A percentile compares a stretch with the other conserved stretches of the same genome.
These are phyloP conservation scores for Megaceryle alcyon DNA, from an alignment of 2,797 vertebrate genomes.

Conservation along the genomic window DNA sequence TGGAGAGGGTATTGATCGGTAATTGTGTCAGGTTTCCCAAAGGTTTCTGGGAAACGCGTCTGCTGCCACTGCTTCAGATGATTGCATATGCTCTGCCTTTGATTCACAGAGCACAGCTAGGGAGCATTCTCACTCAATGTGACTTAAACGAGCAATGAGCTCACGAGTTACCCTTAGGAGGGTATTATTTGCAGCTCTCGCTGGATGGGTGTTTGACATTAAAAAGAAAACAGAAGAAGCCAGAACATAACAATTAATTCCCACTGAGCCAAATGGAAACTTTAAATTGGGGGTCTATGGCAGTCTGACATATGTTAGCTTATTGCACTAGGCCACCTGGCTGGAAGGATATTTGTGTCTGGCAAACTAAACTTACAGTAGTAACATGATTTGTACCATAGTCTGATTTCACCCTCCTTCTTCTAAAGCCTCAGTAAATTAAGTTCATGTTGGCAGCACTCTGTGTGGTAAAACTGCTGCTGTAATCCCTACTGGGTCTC, in stretches of 20 bases:
- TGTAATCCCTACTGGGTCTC: constrained; percentile 24
- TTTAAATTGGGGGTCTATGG: constrained; percentile 33
- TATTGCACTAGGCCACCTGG: constrained; percentile 30
- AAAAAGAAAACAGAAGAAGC: constrained; percentile 53
- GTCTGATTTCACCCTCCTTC: constrained; percentile 8
- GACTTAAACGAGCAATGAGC: constrained; percentile 65
- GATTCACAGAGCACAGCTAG: constrained; percentile 60
- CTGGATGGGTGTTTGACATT: constrained; percentile 47
- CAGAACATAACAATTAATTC: constrained; percentile 64
- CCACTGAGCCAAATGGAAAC: constrained; percentile 56
- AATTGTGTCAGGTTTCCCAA: constrained; percentile 67
- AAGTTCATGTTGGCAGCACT: constrained; percentile 18
- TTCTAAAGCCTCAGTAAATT: constrained; percentile 52
- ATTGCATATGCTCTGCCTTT: constrained; percentile 57
- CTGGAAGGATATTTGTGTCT: constrained; percentile 36
- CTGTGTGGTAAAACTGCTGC: constrained; percentile 22
- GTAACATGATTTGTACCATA: constrained; percentile 52
- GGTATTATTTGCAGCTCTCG: constrained; percentile 58
- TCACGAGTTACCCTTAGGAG: constrained; percentile 70
- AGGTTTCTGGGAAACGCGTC: constrained; percentile 62
- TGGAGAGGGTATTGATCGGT: constrained; percentile 72
- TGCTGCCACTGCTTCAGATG: constrained; percentile 42
- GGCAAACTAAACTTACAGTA: constrained; percentile 46
- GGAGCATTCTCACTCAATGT: constrained; percentile 58
- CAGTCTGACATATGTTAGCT: constrained; percentile 34